phyloP scores from a whole-genome alignment of 2,888 invertebrate species.

The Abscondita cerata region DNA sequence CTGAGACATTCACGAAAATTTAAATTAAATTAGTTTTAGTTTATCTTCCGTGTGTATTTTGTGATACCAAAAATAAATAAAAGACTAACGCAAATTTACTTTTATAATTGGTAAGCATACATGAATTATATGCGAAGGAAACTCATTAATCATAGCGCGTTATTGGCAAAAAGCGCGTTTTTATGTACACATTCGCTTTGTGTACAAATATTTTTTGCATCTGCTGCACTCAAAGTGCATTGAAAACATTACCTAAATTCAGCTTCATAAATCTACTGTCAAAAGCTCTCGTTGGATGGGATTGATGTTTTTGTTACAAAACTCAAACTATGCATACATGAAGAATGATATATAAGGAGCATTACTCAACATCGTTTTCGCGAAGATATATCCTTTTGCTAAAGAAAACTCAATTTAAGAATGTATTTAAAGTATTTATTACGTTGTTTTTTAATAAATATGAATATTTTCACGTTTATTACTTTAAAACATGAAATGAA shows the following conservation, averaged over 20 bases:
- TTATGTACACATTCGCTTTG: no score
- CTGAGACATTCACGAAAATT: no score
- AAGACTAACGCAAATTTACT: no score
- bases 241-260: constrained; percentile 31
- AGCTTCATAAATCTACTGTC: constrained; percentile 38
- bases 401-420: constrained; percentile 4
- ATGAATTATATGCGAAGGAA: no score
- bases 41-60: not conserved
- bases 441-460: constrained; percentile 10
- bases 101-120: no score
- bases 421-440: constrained; percentile 14
- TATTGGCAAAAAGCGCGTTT: no score
- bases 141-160: no score
- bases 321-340: constrained; percentile 36
- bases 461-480: not conserved
- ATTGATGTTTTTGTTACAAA: constrained; percentile 40
- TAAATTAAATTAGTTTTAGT: no score
- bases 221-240: no score
- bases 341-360: constrained; percentile 45
- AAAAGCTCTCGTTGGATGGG: constrained; percentile 32
- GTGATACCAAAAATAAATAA: no score
- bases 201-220: no score
- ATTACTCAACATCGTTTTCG: constrained; percentile 47
- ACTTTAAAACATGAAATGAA: not conserved
- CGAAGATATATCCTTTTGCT: constrained; percentile 24